phyloP scores from a whole-genome alignment of 2,113 vertebrate species.

The Proterorhinus semilunaris region DNA sequence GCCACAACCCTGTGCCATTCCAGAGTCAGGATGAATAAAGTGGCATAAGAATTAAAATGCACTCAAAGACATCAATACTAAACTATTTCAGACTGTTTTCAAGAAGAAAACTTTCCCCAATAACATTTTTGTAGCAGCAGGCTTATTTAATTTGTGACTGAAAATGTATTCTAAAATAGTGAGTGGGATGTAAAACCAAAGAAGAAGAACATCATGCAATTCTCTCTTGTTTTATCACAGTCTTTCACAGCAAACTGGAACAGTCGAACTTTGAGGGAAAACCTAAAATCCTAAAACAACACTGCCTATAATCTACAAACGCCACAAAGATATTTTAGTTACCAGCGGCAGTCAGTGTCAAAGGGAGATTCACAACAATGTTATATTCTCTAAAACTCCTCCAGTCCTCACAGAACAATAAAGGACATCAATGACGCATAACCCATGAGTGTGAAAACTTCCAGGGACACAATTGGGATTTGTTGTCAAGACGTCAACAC shows the following conservation, averaged over 20 bases:
- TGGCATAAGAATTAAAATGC: no score
- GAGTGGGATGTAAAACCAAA: not conserved
- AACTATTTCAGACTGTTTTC: no score
- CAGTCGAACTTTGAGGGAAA: conserved; percentile 69
- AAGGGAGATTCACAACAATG: conserved; percentile 59
- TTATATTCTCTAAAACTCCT: conserved; percentile 50
- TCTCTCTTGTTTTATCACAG: conserved; percentile 49
- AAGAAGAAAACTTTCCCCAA: no score
- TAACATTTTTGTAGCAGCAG: no score
- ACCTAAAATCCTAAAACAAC: conserved; percentile 64
- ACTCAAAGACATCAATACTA: no score
- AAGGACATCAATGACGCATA: conserved; percentile 20
- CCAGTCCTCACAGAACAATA: conserved; percentile 30
- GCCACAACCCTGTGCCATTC: no score
- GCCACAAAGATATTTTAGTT: conserved; percentile 53
- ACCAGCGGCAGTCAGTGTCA: conserved; percentile 48
- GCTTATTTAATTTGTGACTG: no score
- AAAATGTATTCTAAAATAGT: not conserved
- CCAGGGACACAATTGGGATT: conserved; percentile 47
- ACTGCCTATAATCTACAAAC: conserved; percentile 69
- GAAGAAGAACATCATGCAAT: conserved; percentile 41
- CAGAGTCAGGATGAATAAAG: no score
- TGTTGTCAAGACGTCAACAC: conserved; percentile 64
- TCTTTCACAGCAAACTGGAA: conserved; percentile 54
- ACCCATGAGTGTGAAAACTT: conserved; percentile 31